Evolutionary conservation across 2,888 invertebrate species (phyloP), one percentile per base, ranked within the genome.

Genomic region (Operophtera brumata): DNA sequence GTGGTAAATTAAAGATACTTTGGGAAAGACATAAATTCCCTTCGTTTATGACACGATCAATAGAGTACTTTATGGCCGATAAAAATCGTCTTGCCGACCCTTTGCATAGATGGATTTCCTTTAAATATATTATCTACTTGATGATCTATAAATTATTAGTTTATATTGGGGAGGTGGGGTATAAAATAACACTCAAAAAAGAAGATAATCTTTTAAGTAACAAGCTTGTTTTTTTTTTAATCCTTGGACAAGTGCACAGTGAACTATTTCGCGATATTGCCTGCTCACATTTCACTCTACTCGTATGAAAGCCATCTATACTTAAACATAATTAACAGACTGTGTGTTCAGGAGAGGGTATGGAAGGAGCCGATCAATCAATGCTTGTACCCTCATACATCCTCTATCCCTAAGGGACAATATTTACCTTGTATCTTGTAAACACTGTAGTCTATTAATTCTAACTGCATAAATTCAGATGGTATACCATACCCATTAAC

Each of bases 361-460:
- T 9, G 40, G 41, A 10, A 20, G 36, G 11, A 41, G 13, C 32
- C 58, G 50, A 63, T 59, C 58, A 55, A 47, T 63, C 62, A 59
- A 59, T 46, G 50, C 46, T 47, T 34, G 37, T 41, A 56, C 47
- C 54, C 49, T 56, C 43, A 41, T 56, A 51, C 46, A 49, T 46
- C 54, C 55, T 54, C 25, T 50, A 42, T 54, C 43, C 53, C 53
- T 28, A 2, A 6, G 51, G 52, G 54, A 49, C 54, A 54, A 60
- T 57, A 60, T 63, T 60, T 59, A 51, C 39, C 44, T 25, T 48
- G 44, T 54, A 62, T 45, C 51, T 59, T 34, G 50, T 36, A 36
- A 54, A 50, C 57, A 52, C 50, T 44, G 48, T 37, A 13, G 40
- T 14, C 30, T 44, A 46, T 52, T 35, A 40, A 47, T 47, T 54